Base-by-base conservation (phyloP, 1,140 invertebrate genomes). In the Trichonephila clavata region DNA sequence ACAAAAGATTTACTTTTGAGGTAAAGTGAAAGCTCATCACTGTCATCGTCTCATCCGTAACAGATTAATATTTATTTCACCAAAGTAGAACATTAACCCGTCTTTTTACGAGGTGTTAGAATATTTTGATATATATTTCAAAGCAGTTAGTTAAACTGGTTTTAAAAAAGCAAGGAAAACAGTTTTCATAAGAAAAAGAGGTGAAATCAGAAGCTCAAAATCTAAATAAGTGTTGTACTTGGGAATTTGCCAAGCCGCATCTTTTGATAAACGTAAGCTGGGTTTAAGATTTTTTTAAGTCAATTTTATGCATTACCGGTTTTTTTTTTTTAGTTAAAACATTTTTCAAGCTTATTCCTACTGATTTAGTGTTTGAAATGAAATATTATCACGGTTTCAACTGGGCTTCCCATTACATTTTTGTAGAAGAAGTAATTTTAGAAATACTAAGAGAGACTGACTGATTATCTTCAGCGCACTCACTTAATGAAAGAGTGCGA, bases 171-270 rank as follows among this genome's bases (percentile, higher is more conserved):
- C 20, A 10, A n/a, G 20, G 20, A 83, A 59, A 83, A 59, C 16
- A n/a, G 43, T 2, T 39, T 77, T 27, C 32, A 77, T 3, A 14
- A 39, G 18, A 77, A 71, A 32, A 24, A 86, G 2, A 63, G 60
- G 43, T 20, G 61, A 65, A 87, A 87, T 87, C 86, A 65, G 86
- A 63, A 87, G 60, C 86, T 63, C 14, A 57, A 87, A 87, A 87
- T 87, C 27, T 65, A 65, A 60, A 65, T 65, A 13, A 21, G 32
- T 87, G 86, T 87, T 87, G 60, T 32, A 2, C 16, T 65, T 87
- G 86, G 86, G 8, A 39, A 18, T 39, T 32, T 39, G 59, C 86
- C 86, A 65, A 39, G 18, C 18, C 20, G 5, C 43, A 84, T 87
- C 86, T 63, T 43, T n/a, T 60, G 24, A 57, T 16, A 43, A 84